Evolutionary conservation across 2,888 invertebrate genomes (phyloP).

Genomic region (Diplazon laetatorius): DNA sequence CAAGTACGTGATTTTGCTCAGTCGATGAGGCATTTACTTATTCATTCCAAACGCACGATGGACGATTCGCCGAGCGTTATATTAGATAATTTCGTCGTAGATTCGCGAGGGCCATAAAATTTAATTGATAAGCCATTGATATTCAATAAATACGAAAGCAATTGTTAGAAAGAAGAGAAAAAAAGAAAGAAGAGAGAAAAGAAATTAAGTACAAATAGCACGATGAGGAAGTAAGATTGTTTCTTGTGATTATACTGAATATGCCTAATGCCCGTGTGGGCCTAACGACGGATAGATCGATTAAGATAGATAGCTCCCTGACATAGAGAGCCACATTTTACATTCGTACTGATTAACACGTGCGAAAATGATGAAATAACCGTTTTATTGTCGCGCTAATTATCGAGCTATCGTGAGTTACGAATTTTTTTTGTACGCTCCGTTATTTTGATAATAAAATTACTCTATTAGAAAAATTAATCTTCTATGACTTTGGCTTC

Average conservation of each 20-base stretch:
- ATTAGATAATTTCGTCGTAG: constrained; percentile 16
- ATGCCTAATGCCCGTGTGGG: constrained; percentile 31
- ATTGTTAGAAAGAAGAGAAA: constrained; percentile 54
- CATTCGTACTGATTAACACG: constrained; percentile 50
- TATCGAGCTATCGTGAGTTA: constrained; percentile 50
- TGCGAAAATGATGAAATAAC: constrained; percentile 40
- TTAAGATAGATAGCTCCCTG: constrained; percentile 33
- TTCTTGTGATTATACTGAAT: constrained; percentile 48
- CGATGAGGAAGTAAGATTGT: constrained; percentile 47
- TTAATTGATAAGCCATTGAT: constrained; percentile 54
- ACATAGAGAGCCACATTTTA: constrained; percentile 39
- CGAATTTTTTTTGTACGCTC: constrained; percentile 58
- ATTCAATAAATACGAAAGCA: constrained; percentile 67
- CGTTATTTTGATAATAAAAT: constrained; percentile 67
- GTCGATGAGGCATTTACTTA: constrained; percentile 23
- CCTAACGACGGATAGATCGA: constrained; percentile 35
- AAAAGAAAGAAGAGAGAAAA: background rate
- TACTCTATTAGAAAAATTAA: constrained; percentile 48
- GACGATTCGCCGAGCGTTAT: constrained; percentile 12
- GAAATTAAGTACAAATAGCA: constrained; percentile 74
- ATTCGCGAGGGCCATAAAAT: constrained; percentile 15
- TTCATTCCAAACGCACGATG: constrained; percentile 44
- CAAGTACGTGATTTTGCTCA: constrained; percentile 39
- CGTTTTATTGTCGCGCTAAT: too few relatives aligned
- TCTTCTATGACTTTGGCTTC: too few relatives aligned